Base-by-base conservation (phyloP, 2,888 invertebrate genomes). In the Malacosoma neustria region DNA sequence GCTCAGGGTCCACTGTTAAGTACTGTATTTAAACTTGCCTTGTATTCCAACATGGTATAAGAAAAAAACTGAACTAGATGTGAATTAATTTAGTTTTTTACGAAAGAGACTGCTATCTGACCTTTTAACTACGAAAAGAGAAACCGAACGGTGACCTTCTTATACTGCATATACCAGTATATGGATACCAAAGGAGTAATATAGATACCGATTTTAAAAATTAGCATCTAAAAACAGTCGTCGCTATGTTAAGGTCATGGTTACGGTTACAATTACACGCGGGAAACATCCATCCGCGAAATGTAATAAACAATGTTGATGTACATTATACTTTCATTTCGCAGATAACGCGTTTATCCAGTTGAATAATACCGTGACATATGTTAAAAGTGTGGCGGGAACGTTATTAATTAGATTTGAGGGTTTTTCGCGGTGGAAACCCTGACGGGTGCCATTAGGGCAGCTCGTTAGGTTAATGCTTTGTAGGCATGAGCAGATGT, bases 401-500 rank as follows among this genome's bases (percentile, higher is more conserved):
- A 51, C 43, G 56, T 76, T 71, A 80, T 77, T 73, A 76, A 74
- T 82, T 71, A 71, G 68, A 75, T 79, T 75, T 69, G 59, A 53
- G 62, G 65, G 62, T 76, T 77, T 79, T 80, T 72, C 58, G 47
- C 49, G 46, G 63, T 44, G 60, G 65, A 64, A 70, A 54, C 72
- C 77, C 72, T 74, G 69, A 66, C 69, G 66, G 51, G 58, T 55
- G 72, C 81, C 80, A 82, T 84, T 82, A 84, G 72, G 72, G 64
- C 63, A 63, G 74, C 81, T 84, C 84, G 82, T 84, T 84, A 82
- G 72, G 70, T 72, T 76, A 82, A 82, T 80, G 80, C 72, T 71
- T 61, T 71, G 65, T 61, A 72, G 74, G 79, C 72, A 68, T 58
- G 69, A 70, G 71, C 82, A 82, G 80, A 65, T 82, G 84, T 66